Conservation (phyloP, 2,888 invertebrate species). For the Cremastinae sp. region DNA sequence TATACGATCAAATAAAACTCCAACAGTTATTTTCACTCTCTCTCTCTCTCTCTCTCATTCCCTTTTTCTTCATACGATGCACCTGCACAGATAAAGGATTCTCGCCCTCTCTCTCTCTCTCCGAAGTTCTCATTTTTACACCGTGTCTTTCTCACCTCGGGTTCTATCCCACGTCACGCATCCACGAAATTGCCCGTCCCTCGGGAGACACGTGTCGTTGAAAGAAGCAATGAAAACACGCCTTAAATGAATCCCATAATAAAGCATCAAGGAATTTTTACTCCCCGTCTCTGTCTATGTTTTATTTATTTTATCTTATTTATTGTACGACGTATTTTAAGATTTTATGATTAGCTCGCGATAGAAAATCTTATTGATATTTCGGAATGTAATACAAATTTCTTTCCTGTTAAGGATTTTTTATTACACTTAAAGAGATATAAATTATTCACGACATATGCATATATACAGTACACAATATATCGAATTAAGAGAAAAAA, state of each 20-base stretch:
- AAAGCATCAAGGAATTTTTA: conserved; percentile 25
- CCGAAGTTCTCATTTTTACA: conserved; percentile 28
- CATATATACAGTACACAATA: too few relatives aligned
- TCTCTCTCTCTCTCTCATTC: conserved; percentile 18
- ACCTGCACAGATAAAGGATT: conserved; percentile 39
- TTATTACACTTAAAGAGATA: not conserved
- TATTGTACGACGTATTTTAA: conserved; percentile 18
- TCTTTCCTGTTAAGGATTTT: not conserved
- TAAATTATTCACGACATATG: not conserved
- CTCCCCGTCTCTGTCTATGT: not conserved
- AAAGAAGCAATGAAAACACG: conserved; percentile 51
- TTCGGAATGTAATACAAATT: conserved; percentile 1
- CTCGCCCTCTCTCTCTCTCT: conserved; percentile 14
- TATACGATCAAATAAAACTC: conserved; percentile 37
- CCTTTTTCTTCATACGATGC: conserved; percentile 26
- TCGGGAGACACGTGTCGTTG: conserved; percentile 54
- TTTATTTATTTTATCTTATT: not conserved
- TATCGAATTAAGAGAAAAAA: conserved; percentile 4
- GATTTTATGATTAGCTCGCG: conserved; percentile 20
- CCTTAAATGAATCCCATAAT: conserved; percentile 29
- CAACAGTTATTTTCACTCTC: conserved; percentile 41
- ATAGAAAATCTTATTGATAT: conserved; percentile 22
- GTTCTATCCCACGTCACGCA: conserved; percentile 50
- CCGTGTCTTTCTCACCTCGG: conserved; percentile 46
- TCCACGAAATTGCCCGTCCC: conserved; percentile 51